A percentile compares a stretch with the other conserved stretches of the same genome.
phyloP scores from a whole-genome alignment of 2,113 vertebrate genomes.

The Gymnobelideus leadbeateri region DNA sequence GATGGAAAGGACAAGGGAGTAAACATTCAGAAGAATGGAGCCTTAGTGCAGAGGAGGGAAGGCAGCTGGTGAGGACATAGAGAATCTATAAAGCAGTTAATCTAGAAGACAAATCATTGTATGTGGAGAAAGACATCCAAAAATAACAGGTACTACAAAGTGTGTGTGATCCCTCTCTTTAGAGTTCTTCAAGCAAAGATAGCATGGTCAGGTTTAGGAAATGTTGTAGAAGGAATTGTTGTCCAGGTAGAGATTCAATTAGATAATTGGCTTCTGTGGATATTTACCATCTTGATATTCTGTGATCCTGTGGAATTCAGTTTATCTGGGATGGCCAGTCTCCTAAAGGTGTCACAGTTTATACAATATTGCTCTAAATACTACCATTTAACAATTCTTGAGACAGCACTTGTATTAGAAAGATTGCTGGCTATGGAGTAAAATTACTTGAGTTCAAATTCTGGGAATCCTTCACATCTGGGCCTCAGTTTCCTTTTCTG shows the following conservation, averaged over 20 bases:
- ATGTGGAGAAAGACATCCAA: not conserved
- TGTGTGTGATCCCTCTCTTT: not conserved
- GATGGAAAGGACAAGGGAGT: not conserved
- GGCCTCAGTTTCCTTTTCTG: not conserved
- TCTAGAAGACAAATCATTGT: not conserved
- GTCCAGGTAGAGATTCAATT: not conserved
- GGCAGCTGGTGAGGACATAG: not conserved
- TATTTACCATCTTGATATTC: not conserved
- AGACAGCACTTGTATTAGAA: not conserved
- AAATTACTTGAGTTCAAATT: not conserved
- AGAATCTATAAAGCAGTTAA: not conserved
- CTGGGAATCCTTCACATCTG: not conserved
- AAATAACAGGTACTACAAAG: not conserved
- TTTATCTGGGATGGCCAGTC: not conserved
- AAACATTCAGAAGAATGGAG: not conserved
- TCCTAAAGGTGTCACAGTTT: not conserved
- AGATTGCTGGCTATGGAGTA: not conserved
- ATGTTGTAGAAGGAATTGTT: not conserved
- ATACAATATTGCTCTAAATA: not conserved
- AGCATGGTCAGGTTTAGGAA: not conserved
- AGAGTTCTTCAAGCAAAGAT: not conserved
- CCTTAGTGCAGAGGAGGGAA: not conserved
- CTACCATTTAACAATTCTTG: not conserved
- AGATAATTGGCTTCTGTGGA: not conserved
- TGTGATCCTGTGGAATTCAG: not conserved